Conservation (phyloP, 2,113 vertebrate species). For the Passer domesticus region DNA sequence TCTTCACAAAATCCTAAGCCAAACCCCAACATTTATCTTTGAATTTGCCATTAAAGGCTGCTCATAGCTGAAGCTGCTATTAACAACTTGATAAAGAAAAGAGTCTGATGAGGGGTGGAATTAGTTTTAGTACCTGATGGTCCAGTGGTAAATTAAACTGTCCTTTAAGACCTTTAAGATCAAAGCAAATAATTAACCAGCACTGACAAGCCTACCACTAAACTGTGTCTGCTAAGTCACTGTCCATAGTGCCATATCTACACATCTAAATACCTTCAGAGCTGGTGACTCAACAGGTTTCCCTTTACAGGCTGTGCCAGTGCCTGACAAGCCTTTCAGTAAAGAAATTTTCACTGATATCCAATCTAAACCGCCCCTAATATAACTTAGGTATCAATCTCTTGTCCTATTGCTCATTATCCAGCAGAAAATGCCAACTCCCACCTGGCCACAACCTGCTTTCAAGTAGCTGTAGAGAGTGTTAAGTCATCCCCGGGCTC, state of each 20-base stretch:
- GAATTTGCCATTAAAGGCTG: neutral
- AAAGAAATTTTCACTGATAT: neutral
- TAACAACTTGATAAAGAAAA: neutral
- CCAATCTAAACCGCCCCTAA: neutral
- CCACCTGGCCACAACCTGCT: neutral
- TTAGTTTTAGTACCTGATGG: neutral
- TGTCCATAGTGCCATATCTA: neutral
- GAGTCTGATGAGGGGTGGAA: neutral
- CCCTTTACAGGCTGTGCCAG: neutral
- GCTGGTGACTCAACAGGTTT: rapidly evolving
- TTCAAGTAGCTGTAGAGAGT: neutral
- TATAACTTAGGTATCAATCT: neutral
- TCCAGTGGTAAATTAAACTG: neutral
- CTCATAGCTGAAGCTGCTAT: neutral
- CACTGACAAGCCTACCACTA: neutral
- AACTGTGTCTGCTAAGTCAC: neutral
- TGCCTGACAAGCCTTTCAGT: neutral
- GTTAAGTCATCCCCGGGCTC: neutral
- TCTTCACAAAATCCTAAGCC: neutral
- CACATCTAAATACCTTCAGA: neutral
- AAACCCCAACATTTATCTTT: neutral
- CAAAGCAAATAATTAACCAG: neutral
- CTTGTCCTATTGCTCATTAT: neutral
- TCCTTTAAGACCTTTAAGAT: neutral
- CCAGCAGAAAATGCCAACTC: neutral